Conservation (phyloP, 2,113 vertebrate genomes). For the Rostratula benghalensis region DNA sequence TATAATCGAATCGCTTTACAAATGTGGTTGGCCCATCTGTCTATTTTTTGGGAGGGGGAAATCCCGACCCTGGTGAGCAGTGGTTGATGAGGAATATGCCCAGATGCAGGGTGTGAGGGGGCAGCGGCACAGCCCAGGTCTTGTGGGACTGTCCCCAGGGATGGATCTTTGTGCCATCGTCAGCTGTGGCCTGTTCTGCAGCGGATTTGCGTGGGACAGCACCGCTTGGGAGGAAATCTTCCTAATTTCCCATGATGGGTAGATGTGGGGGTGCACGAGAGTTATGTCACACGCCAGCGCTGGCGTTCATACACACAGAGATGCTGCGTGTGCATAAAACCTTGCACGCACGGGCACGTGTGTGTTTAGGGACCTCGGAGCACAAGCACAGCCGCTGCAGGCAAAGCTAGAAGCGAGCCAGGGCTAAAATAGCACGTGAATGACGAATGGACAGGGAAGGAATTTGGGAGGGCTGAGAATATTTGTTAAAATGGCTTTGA, state of each 20-base stretch:
- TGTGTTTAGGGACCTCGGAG: neutral
- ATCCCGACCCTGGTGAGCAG: neutral
- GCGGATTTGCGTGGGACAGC: neutral
- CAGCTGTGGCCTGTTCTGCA: neutral
- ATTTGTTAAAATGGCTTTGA: neutral
- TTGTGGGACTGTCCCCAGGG: neutral
- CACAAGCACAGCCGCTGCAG: accelerated
- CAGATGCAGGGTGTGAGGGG: too few species aligned
- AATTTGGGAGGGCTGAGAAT: neutral
- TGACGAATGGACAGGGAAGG: neutral
- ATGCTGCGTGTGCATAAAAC: neutral
- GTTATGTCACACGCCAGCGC: too few species aligned
- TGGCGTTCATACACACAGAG: neutral
- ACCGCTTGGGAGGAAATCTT: neutral
- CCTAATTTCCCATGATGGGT: neutral
- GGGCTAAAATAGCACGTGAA: neutral
- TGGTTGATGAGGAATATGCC: accelerated
- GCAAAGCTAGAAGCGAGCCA: neutral
- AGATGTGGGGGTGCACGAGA: neutral
- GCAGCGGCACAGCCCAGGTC: neutral
- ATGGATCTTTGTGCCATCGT: accelerated
- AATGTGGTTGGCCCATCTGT: accelerated
- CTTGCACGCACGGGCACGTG: too few species aligned
- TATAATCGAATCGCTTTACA: neutral
- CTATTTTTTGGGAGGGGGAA: neutral